Conservation (phyloP, 92 coral and sea anemone species). For the Hydrozoanthus gracilis region DNA sequence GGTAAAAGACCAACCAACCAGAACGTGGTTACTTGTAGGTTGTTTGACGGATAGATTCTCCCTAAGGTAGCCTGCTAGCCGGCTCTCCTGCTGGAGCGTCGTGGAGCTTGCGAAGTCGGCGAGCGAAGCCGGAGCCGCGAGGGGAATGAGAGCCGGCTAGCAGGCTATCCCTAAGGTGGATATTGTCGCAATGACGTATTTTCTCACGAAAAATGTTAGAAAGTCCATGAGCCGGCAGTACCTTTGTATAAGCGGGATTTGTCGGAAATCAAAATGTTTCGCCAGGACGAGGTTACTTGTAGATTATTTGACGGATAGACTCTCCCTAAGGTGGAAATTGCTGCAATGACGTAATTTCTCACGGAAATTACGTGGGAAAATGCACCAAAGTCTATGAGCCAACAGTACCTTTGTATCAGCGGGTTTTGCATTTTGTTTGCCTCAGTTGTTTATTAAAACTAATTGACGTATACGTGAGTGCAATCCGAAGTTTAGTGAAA, state of each 20-base stretch:
- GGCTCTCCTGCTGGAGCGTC: too few relatives aligned
- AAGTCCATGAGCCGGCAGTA: background rate
- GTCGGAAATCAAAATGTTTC: too few relatives aligned
- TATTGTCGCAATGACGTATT: conserved; percentile 10
- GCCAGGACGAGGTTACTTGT: background rate
- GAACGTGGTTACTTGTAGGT: background rate
- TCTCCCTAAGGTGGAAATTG: conserved; percentile 17
- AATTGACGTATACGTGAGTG: too few relatives aligned
- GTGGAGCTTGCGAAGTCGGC: too few relatives aligned
- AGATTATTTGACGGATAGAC: background rate
- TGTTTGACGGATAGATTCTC: background rate
- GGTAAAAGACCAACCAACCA: background rate
- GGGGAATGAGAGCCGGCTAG: too few relatives aligned
- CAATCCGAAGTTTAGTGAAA: too few relatives aligned
- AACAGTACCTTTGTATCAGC: conserved; percentile 14
- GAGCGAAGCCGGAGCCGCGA: too few relatives aligned
- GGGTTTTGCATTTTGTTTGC: too few relatives aligned
- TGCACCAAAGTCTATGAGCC: background rate
- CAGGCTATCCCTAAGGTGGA: too few relatives aligned
- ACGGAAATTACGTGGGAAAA: background rate
- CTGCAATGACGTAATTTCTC: conserved; percentile 9
- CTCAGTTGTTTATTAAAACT: too few relatives aligned
- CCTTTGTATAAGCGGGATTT: background rate
- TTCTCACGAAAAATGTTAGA: background rate
- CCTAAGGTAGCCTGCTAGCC: too few relatives aligned